phyloP scores from a whole-genome alignment of 2,797 vertebrate species.

The Sternotherus odoratus region DNA sequence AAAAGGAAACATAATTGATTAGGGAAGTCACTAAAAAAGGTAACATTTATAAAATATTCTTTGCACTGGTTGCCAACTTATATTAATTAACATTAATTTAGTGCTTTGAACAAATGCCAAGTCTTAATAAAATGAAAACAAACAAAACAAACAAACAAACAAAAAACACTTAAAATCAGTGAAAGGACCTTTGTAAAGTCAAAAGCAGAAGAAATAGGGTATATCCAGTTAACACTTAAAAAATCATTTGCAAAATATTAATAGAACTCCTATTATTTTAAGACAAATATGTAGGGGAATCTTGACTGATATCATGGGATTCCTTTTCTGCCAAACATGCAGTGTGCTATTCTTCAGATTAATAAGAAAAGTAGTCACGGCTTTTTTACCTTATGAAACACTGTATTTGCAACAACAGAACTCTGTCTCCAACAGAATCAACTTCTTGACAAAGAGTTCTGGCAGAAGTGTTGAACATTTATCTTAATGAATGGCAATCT shows the following conservation, averaged over 20 bases:
- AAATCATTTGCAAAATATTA: background rate
- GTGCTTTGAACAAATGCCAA: background rate
- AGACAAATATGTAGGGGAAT: slow-evolving; percentile 1
- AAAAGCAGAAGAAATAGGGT: background rate
- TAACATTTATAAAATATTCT: slow-evolving; percentile 11
- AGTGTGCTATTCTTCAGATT: slow-evolving; percentile 29
- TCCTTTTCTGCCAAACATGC: background rate
- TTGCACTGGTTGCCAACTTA: background rate
- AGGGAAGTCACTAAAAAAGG: background rate
- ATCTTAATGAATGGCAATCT: slow-evolving; percentile 56
- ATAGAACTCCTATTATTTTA: background rate
- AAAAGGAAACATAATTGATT: background rate
- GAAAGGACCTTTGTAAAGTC: background rate
- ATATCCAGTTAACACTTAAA: background rate
- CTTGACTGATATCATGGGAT: background rate
- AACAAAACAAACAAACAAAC: background rate
- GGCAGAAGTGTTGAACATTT: slow-evolving; percentile 49
- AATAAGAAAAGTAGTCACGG: slow-evolving; percentile 30
- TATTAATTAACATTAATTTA: background rate
- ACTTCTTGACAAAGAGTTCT: slow-evolving; percentile 1
- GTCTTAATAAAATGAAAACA: background rate
- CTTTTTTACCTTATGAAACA: slow-evolving; percentile 44
- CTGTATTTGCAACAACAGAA: slow-evolving; percentile 57
- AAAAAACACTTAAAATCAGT: background rate
- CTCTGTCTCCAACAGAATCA: slow-evolving; percentile 43